Evolutionary conservation across 2,797 vertebrate genomes (phyloP).

Genomic region (Gambusia yucatana): DNA sequence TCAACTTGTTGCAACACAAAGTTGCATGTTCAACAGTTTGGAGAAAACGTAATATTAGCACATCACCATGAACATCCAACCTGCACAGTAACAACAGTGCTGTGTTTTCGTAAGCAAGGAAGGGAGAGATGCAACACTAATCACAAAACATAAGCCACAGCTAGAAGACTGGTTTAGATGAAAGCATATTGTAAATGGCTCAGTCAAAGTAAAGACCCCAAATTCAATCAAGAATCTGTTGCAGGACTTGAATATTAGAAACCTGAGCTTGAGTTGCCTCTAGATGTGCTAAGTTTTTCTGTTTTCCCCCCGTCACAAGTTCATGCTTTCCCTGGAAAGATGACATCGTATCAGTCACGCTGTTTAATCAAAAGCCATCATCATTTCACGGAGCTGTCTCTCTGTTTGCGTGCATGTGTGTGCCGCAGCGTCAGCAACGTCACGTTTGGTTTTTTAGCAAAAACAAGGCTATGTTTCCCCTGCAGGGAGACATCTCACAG

Average conservation of each 20-base stretch:
- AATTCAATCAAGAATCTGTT: background rate
- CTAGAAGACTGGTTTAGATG: background rate
- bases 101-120: background rate
- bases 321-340: constrained; percentile 53
- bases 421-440: constrained; percentile 40
- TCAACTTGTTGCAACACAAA: too few relatives aligned
- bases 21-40: too few relatives aligned
- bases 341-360: constrained; percentile 67
- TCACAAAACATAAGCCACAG: background rate
- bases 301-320: constrained; percentile 50
- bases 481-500: constrained; percentile 36
- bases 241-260: background rate
- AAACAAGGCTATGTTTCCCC: constrained; percentile 45
- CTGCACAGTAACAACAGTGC: background rate
- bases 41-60: background rate
- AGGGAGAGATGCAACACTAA: background rate
- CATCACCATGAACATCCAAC: background rate
- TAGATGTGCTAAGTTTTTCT: background rate
- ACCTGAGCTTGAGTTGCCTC: background rate
- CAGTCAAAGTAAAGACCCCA: background rate
- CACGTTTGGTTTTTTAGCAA: constrained; percentile 52
- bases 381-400: constrained; percentile 60
- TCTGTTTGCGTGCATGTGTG: constrained; percentile 1
- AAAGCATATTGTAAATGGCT: background rate
- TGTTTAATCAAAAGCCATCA: constrained; percentile 73